Base-by-base conservation (phyloP, 2,113 vertebrate genomes). In the Fregetta grallaria region DNA sequence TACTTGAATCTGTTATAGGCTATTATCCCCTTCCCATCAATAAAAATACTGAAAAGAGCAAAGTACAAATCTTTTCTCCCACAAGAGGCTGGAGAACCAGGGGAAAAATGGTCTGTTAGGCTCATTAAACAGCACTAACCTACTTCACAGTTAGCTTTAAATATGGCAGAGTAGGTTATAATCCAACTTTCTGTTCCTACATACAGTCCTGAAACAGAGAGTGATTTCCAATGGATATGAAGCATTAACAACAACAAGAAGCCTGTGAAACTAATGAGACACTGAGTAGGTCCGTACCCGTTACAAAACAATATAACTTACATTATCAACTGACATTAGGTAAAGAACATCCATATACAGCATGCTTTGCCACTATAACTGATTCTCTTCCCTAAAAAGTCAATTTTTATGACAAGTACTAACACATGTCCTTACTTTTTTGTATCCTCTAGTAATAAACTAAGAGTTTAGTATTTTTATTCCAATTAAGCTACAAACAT, bases 41-140 rank as follows among this genome's bases (percentile, higher is more conserved):
- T 38, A 75, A 78, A 92, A 86, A 67, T 26, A 91, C 19, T 63
- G 65, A 78, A 68, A 87, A 87, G 40, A 58, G 11, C 65, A 92
- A 88, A 94, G 84, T 27, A 92, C 79, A 89, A 81, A 91, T 87
- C 34, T 75, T 86, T 90, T 59, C 44, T 75, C 84, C 66, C 70
- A 92, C 36, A 23, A 56, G 12, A 94, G 32, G 17, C 0, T 85
- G 49, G 17, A 81, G 52, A 84, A 75, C 13, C 22, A 94, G 53
- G 14, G 34, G 19, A 53, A 86, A 91, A 78, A 20, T 20, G 6
- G 16, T 55, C 53, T 65, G 4, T 67, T 21, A 66, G 73, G 66
- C 27, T 94, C 34, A 94, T 79, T 89, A 61, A 95, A 86, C n/a
- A 81, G 44, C 27, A 81, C 23, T 86, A 30, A 36, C 0, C 3